These are phyloP conservation scores for Trichomycterus rosablanca DNA, from an alignment of 2,113 vertebrate species.

Conservation along the genomic window DNA sequence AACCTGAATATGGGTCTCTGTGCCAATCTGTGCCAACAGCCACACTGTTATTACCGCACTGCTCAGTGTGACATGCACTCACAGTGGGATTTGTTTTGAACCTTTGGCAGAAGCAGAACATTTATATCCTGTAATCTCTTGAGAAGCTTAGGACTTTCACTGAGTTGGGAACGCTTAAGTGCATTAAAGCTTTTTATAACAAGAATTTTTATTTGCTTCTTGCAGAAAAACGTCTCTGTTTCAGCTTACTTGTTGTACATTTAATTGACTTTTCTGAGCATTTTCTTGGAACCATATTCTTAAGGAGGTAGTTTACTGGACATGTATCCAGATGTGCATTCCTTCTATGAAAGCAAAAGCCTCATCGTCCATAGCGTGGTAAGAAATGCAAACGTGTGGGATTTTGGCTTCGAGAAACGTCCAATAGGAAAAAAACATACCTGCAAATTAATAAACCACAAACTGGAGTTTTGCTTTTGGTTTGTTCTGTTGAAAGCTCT, in stretches of 20 bases:
- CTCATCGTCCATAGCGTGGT: not conserved
- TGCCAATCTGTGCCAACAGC: no score
- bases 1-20: no score
- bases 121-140: conserved; percentile 8
- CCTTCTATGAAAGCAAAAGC: not conserved
- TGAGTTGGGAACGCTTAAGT: no score
- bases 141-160: not conserved
- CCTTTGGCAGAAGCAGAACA: not conserved
- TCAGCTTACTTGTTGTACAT: no score
- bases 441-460: conserved; percentile 14
- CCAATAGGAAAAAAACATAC: not conserved
- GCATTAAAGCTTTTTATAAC: no score
- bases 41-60: not conserved
- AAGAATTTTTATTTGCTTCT: no score
- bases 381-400: not conserved
- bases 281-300: no score
- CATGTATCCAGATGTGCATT: not conserved
- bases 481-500: not conserved
- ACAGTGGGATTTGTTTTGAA: not conserved
- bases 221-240: no score
- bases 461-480: conserved; percentile 6
- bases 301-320: no score
- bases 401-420: not conserved
- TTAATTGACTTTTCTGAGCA: no score
- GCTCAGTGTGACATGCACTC: not conserved